Base-by-base conservation (phyloP, 92 coral and sea anemone species). In the Porites lobata region DNA sequence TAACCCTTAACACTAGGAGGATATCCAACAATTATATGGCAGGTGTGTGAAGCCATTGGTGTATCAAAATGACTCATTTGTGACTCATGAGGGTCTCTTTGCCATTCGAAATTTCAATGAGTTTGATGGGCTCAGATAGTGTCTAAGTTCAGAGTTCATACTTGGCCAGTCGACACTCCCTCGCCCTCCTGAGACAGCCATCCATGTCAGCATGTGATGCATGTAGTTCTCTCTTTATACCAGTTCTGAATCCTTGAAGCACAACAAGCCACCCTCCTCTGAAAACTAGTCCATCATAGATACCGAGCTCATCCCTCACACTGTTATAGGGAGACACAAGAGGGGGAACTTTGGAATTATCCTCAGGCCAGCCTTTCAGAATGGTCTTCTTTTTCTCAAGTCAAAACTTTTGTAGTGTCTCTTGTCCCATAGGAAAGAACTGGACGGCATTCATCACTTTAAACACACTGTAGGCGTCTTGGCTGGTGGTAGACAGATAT, bases 141-240 rank as follows among this genome's bases (percentile, higher is more conserved):
- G 92, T 20, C 77, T 74, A 26, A 88, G 63, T 62, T 88, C 92
- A 58, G 88, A 75, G 71, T 88, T 88, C 87, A 82, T 82, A 21
- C 81, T 18, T 5, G 83, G 92, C 88, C 92, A 83, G 75, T 76
- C 83, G 22, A 83, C 79, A 67, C 62, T 88, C 84, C 51, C 83
- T 18, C 5, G 84, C 88, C 76, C 88, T 82, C 79, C 84, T 32
- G 7, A 88, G 75, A 11, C 92, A 89, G 15, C 85, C 89, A 57
- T 83, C 79, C 15, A 83, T 79, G 5, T 69, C 88, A 76, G 67
- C 57, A 54, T 89, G 88, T 8, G 85, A 75, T 3, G 72, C 86
- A 63, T 84, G 89, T 78, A 84, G 18, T 67, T 77, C 80, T 54
- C 63, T 84, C 92, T 89, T 89, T 69, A 83, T 58, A 65, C 84